Percentiles rank a stretch among this genome's conserved stretches.
Conservation (phyloP, 2,888 invertebrate species). For the Oxyscelio sp. region DNA sequence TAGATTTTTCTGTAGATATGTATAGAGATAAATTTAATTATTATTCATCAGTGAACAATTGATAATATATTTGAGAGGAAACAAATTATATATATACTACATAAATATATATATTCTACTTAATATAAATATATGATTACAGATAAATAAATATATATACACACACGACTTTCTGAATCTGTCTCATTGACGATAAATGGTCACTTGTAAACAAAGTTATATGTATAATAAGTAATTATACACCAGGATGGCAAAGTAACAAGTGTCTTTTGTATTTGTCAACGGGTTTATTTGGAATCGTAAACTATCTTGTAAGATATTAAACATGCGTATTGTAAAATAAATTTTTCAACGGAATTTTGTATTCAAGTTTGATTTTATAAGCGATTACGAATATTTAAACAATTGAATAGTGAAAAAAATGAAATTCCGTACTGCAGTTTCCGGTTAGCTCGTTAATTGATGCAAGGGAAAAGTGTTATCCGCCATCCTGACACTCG, state of each 20-base stretch:
- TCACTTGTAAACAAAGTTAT: not conserved
- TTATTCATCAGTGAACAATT: slow-evolving; percentile 86
- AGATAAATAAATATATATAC: slow-evolving; percentile 56
- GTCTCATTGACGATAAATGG: slow-evolving; percentile 75
- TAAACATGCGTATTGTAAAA: too few species aligned
- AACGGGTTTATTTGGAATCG: not conserved
- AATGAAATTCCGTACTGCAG: too few species aligned
- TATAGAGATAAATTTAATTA: slow-evolving; percentile 86
- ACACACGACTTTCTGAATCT: slow-evolving; percentile 63
- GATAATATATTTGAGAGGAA: slow-evolving; percentile 84
- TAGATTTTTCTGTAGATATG: slow-evolving; percentile 88
- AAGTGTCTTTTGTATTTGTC: too few species aligned
- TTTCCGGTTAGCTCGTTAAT: not conserved
- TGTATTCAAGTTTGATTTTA: too few species aligned
- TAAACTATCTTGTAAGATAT: not conserved
- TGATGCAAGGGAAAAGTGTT: slow-evolving; percentile 60
- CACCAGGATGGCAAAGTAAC: not conserved
- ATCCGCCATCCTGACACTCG: not conserved
- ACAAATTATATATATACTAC: slow-evolving; percentile 52
- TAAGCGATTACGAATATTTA: too few species aligned
- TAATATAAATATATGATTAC: slow-evolving; percentile 42
- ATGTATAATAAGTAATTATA: too few species aligned
- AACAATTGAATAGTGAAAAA: too few species aligned
- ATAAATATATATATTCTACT: slow-evolving; percentile 59
- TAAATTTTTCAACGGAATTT: too few species aligned